Evolutionary conservation across 2,888 invertebrate species (phyloP).

Genomic region (Drosophila recens): DNA sequence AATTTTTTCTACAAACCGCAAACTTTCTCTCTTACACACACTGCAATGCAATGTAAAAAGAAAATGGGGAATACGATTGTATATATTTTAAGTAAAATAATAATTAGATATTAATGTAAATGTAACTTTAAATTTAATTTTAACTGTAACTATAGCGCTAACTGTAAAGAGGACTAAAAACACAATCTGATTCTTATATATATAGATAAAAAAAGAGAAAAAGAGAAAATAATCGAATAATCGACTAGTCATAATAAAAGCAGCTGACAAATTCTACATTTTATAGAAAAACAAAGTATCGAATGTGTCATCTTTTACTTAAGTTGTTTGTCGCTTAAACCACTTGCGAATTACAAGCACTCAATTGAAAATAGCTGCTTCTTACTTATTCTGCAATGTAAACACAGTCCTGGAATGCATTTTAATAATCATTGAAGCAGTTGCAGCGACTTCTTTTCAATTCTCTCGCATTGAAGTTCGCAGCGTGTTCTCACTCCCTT

Average conservation of each 20-base stretch:
- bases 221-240: slow-evolving; percentile 49
- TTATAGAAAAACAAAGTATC: slow-evolving; percentile 59
- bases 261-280: slow-evolving; percentile 76
- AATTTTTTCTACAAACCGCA: slow-evolving; percentile 69
- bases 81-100: slow-evolving; percentile 38
- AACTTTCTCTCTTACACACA: slow-evolving; percentile 49
- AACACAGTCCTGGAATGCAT: slow-evolving; percentile 49
- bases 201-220: slow-evolving; percentile 1
- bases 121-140: slow-evolving; percentile 11
- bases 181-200: slow-evolving; percentile 62
- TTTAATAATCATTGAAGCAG: slow-evolving; percentile 48
- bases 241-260: slow-evolving; percentile 63
- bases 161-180: slow-evolving; percentile 37
- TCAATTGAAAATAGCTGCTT: slow-evolving; percentile 29
- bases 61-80: slow-evolving; percentile 38
- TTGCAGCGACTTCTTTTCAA: neutral
- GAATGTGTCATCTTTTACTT: slow-evolving; percentile 12
- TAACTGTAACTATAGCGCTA: slow-evolving; percentile 21
- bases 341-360: slow-evolving; percentile 48
- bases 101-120: slow-evolving; percentile 38
- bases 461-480: slow-evolving; percentile 14
- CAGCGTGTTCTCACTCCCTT: neutral
- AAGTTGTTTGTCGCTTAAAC: slow-evolving; percentile 14
- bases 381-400: slow-evolving; percentile 20
- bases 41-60: slow-evolving; percentile 53